Evolutionary conservation across 2,888 invertebrate genomes (phyloP), one percentile per base, ranked within the genome.

Genomic region (Polymixis flavicincta): DNA sequence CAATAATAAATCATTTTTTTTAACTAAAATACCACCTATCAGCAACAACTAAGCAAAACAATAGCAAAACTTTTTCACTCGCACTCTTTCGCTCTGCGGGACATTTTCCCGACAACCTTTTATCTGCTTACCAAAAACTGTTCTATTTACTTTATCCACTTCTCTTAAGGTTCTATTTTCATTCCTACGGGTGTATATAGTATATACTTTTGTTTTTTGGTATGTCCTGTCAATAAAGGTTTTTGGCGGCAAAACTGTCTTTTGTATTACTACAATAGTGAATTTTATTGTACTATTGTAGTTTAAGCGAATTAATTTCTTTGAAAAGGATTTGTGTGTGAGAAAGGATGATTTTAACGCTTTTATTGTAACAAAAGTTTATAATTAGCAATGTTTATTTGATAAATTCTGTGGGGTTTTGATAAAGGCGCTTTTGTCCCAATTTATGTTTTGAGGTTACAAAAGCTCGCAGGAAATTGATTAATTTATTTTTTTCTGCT

Each of bases 1-100:
- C 88, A 87, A 81, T 76, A 86, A 92, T 92, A 91, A 91, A 93
- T 93, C 90, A 93, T 90, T 74, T 77, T 84, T 84, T 84, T 79
- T 85, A n/a, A 83, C 68, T 87, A 87, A 90, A 88, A 88, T 88
- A 88, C 89, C 90, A 90, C 90, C 90, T 89, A 91, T 93, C 92
- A 91, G 83, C 90, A 84, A 81, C 90, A 84, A 81, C 69, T 82
- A 71, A 55, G 64, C 82, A 88, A 93, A 93, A 94, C 92, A 93
- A 92, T 87, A 86, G 76, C 48, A 8, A 63, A 37, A 77, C 71
- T 78, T 87, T 90, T 89, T 84, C 80, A 84, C 81, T 84, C 84
- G 85, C 82, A 91, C 90, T 90, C 87, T 90, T 89, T 88, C 64
- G 82, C 93, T 48, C 93, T 87, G 92, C 93, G 78, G 87, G 88